Percentiles rank a stretch among this genome's conserved stretches.
phyloP scores from a whole-genome alignment of 2,113 vertebrate genomes.

The Clarias batrachus region DNA sequence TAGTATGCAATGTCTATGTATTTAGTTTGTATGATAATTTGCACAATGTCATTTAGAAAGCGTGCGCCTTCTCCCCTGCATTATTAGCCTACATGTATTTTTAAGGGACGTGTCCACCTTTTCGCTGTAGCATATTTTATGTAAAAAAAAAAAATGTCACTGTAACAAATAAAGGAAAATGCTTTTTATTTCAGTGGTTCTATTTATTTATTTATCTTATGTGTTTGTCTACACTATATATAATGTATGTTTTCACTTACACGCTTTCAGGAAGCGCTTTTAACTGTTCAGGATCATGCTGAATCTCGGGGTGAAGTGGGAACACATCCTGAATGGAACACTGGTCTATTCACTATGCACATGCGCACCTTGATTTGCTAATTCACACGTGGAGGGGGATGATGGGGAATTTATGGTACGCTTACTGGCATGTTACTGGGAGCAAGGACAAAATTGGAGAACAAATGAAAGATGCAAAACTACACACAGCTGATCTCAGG shows the following conservation, averaged over 20 bases:
- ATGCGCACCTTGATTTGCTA: background rate
- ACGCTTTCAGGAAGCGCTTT: background rate
- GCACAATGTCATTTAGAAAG: slow-evolving; percentile 81
- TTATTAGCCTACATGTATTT: slow-evolving; percentile 79
- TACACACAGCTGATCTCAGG: background rate
- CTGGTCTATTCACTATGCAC: background rate
- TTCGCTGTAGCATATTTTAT: slow-evolving; percentile 95
- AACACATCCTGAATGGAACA: background rate
- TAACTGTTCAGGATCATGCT: background rate
- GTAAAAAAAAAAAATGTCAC: slow-evolving; percentile 83
- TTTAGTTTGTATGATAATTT: slow-evolving; percentile 84
- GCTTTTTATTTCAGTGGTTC: slow-evolving; percentile 85
- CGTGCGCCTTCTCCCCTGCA: slow-evolving; percentile 65
- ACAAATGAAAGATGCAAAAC: background rate
- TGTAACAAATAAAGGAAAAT: slow-evolving; percentile 85
- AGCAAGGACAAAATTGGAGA: background rate
- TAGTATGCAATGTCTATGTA: slow-evolving; percentile 77
- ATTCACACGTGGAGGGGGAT: background rate
- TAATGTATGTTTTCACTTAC: background rate
- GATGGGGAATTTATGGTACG: background rate
- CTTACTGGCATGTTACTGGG: background rate
- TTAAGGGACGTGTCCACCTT: slow-evolving; percentile 83
- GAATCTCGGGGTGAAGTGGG: background rate
- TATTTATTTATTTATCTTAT: slow-evolving; percentile 73
- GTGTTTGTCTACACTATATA: background rate